Conservation (phyloP, 2,888 invertebrate genomes). For the Ephialtes manifestator region DNA sequence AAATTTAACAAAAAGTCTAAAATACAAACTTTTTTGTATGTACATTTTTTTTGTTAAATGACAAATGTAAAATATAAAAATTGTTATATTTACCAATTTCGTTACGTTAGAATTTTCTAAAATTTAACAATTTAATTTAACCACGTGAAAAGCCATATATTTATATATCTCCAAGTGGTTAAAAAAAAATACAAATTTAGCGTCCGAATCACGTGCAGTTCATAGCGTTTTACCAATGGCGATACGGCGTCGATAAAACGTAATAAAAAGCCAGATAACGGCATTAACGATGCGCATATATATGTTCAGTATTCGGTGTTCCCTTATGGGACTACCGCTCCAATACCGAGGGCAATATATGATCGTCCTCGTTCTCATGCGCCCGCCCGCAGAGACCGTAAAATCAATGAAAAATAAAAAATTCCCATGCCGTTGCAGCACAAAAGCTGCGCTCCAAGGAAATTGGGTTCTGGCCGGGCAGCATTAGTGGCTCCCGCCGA, state of each 20-base stretch:
- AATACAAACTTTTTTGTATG: too few relatives aligned
- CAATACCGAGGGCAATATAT: conserved; percentile 46
- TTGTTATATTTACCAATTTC: too few relatives aligned
- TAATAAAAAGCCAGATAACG: conserved; percentile 58
- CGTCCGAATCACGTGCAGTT: neutral
- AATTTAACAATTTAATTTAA: too few relatives aligned
- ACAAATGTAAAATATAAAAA: too few relatives aligned
- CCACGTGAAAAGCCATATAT: too few relatives aligned
- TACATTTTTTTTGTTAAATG: too few relatives aligned
- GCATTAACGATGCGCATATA: conserved; percentile 32
- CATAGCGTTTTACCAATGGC: neutral
- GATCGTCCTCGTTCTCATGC: neutral
- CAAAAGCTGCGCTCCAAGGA: conserved; percentile 36
- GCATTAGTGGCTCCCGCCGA: conserved; percentile 26
- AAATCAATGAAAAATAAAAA: conserved; percentile 51
- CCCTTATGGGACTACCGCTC: conserved; percentile 30
- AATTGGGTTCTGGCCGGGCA: conserved; percentile 39
- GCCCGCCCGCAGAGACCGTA: conserved; percentile 24
- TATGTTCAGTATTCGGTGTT: neutral
- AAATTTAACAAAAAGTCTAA: too few relatives aligned
- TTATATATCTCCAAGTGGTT: neutral
- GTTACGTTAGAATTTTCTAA: too few relatives aligned
- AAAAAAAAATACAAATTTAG: conserved; percentile 18
- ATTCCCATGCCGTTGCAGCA: conserved; percentile 24
- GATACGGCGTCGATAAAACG: conserved; percentile 36